Conservation (phyloP, 2,888 invertebrate species). For the Lasioglossum oenotherae region DNA sequence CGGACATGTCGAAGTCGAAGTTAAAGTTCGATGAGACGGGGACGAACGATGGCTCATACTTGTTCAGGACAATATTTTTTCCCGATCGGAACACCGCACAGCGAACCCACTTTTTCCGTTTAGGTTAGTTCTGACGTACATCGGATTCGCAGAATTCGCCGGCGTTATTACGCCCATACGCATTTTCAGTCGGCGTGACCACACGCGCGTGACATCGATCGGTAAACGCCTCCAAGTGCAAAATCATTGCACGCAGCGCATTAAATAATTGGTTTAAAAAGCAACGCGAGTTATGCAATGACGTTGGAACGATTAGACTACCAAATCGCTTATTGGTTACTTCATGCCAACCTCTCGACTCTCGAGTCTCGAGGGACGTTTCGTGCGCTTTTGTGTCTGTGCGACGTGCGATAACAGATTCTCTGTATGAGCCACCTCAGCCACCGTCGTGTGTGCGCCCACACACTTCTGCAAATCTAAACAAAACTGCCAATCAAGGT, state of each 20-base stretch:
- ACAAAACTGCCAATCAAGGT: slow-evolving; percentile 51
- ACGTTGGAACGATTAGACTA: slow-evolving; percentile 74
- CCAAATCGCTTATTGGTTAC: slow-evolving; percentile 73
- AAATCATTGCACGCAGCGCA: slow-evolving; percentile 68
- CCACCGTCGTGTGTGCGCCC: not conserved
- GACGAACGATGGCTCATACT: slow-evolving; percentile 43
- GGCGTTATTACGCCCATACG: slow-evolving; percentile 71
- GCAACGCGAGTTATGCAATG: slow-evolving; percentile 69
- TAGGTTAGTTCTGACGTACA: slow-evolving; percentile 74
- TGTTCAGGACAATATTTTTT: slow-evolving; percentile 23
- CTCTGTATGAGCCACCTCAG: not conserved
- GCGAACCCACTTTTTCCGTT: slow-evolving; percentile 40
- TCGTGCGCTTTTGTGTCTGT: slow-evolving; percentile 12
- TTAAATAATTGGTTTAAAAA: slow-evolving; percentile 70
- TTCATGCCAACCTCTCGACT: slow-evolving; percentile 44
- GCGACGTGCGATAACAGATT: not conserved
- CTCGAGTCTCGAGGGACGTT: slow-evolving; percentile 16
- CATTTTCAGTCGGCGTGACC: slow-evolving; percentile 69
- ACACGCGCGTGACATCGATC: slow-evolving; percentile 69
- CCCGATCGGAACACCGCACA: slow-evolving; percentile 21
- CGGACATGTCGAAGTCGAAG: slow-evolving; percentile 31
- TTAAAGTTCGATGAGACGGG: slow-evolving; percentile 16
- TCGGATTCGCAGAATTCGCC: slow-evolving; percentile 70
- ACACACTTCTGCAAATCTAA: slow-evolving; percentile 45
- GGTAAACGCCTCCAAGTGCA: slow-evolving; percentile 65